phyloP scores from a whole-genome alignment of 2,888 invertebrate genomes.

The Xestobium rufovillosum region DNA sequence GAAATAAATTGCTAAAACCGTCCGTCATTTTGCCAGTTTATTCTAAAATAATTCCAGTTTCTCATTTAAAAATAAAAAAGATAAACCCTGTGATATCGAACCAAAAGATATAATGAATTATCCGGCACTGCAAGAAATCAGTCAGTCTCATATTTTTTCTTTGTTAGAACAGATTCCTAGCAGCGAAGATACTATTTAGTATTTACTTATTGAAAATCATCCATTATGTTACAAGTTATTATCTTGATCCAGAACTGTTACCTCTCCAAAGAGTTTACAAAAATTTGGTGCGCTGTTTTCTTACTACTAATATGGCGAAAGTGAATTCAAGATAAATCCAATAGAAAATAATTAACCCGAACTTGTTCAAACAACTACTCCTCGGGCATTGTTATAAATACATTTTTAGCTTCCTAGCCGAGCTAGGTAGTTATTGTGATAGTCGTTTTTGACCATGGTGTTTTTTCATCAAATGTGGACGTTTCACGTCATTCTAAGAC shows the following conservation, averaged over 20 bases:
- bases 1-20: conserved; percentile 15
- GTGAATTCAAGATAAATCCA: conserved; percentile 9
- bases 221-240: conserved; percentile 10
- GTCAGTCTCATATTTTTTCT: conserved; percentile 2
- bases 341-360: too few species aligned
- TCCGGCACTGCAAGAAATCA: conserved; percentile 13
- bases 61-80: conserved; percentile 15
- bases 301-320: conserved; percentile 16
- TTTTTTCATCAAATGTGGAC: too few species aligned
- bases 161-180: conserved; percentile 8
- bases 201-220: conserved; percentile 13
- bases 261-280: conserved; percentile 10
- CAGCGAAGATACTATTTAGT: conserved; percentile 10
- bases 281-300: conserved; percentile 16
- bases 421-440: too few species aligned
- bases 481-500: too few species aligned
- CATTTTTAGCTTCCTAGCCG: too few species aligned
- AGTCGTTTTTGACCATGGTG: too few species aligned
- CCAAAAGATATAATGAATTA: conserved; percentile 12
- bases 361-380: too few species aligned
- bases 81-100: conserved; percentile 8
- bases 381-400: too few species aligned
- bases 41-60: conserved; percentile 4
- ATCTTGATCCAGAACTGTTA: conserved; percentile 10
- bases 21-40: conserved; percentile 12